These are phyloP conservation scores for Eretmochelys imbricata DNA, from an alignment of 2,113 vertebrate species.

Conservation along the genomic window DNA sequence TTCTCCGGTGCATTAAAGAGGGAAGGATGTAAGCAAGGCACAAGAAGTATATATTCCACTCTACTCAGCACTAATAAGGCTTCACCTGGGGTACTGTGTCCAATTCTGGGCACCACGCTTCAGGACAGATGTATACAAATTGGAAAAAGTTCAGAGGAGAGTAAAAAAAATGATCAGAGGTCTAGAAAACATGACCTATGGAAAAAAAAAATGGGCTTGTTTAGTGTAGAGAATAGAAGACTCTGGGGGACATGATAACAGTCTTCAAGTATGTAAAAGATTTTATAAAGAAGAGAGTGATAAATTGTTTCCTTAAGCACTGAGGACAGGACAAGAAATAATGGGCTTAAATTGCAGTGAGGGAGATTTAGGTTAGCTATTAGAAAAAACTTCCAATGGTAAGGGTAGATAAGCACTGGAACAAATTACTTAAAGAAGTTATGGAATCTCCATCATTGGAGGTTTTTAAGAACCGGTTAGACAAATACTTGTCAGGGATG, in stretches of 20 bases:
- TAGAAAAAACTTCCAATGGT: background rate
- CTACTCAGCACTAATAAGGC: background rate
- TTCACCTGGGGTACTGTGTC: background rate
- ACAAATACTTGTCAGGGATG: background rate
- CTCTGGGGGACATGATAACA: background rate
- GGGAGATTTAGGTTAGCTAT: background rate
- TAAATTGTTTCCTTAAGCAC: background rate
- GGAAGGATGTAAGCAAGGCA: background rate
- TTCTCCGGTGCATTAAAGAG: too few relatives aligned
- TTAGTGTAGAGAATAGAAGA: background rate
- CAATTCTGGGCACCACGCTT: background rate
- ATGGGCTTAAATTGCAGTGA: background rate
- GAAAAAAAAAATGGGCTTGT: background rate
- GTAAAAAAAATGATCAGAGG: background rate
- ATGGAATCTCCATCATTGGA: background rate
- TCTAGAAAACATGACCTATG: background rate
- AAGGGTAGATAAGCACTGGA: background rate
- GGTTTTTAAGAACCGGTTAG: background rate
- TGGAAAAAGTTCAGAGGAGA: background rate
- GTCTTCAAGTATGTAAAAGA: background rate
- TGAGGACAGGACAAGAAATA: background rate
- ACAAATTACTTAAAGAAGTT: background rate
- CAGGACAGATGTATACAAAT: background rate
- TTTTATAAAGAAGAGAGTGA: background rate
- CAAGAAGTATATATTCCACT: background rate